A percentile compares a stretch with the other conserved stretches of the same genome.
These are phyloP conservation scores for Metopia argyrocephala DNA, from an alignment of 2,888 invertebrate species.

Conservation along the genomic window DNA sequence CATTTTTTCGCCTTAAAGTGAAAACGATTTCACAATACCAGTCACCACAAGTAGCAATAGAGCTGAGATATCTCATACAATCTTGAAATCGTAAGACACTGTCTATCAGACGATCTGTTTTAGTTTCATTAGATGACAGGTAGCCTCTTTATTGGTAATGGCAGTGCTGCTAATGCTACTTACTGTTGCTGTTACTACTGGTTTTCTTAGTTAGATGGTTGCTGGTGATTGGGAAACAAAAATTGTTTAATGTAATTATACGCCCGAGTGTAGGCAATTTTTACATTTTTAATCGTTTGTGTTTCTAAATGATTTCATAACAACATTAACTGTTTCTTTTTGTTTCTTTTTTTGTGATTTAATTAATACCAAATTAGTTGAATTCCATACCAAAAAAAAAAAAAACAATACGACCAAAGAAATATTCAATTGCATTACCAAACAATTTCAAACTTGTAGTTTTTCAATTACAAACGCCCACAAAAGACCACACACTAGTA, in stretches of 20 bases:
- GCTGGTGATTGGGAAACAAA: neutral
- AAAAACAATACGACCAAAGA: conserved; percentile 10
- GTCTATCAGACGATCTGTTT: conserved; percentile 11
- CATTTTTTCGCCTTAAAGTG: conserved; percentile 64
- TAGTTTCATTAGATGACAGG: conserved; percentile 26
- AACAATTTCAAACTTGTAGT: neutral
- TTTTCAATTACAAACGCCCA: conserved; percentile 29
- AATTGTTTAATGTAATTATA: conserved; percentile 58
- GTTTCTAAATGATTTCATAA: conserved; percentile 59
- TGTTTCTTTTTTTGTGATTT: conserved; percentile 66
- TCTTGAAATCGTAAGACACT: conserved; percentile 31
- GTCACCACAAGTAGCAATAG: neutral
- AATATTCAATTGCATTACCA: conserved; percentile 34
- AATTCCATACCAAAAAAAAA: conserved; percentile 40
- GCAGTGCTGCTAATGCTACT: too few species aligned
- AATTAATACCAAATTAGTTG: conserved; percentile 67
- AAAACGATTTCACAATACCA: conserved; percentile 62
- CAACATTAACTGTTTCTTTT: conserved; percentile 57
- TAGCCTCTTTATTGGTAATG: conserved; percentile 43
- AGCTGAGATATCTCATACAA: conserved; percentile 30
- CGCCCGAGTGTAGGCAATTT: conserved; percentile 50
- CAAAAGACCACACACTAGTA: conserved; percentile 30
- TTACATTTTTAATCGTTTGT: too few species aligned
- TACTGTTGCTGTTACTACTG: neutral
- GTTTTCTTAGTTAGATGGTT: neutral